phyloP scores from a whole-genome alignment of 2,888 invertebrate genomes.

The Onthophagus sagittarius region DNA sequence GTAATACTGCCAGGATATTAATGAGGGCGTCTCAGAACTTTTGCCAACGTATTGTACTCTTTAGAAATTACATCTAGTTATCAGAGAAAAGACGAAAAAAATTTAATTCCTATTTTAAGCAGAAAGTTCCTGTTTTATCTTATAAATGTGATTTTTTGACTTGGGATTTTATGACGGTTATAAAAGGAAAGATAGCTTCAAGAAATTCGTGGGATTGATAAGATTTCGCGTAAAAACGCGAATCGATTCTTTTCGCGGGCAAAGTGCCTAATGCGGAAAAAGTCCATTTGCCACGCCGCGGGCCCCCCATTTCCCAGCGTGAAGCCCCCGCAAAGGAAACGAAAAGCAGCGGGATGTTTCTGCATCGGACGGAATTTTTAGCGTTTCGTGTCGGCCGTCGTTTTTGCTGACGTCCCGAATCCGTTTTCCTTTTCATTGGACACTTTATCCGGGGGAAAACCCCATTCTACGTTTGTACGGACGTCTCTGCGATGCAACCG shows the following conservation, averaged over 20 bases:
- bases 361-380: background rate
- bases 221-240: background rate
- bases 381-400: conserved; percentile 2
- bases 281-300: background rate
- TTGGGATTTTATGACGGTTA: background rate
- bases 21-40: background rate
- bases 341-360: background rate
- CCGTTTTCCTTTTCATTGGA: conserved; percentile 12
- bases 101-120: background rate
- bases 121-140: too few species aligned
- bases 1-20: conserved; percentile 10
- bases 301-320: background rate
- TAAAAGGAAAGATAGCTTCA: background rate
- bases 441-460: conserved; percentile 5
- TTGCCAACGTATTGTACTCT: background rate
- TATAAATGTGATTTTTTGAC: background rate
- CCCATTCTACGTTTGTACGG: background rate
- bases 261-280: background rate
- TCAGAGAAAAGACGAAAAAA: background rate
- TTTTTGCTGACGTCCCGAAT: conserved; percentile 5
- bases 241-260: background rate
- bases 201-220: background rate
- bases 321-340: background rate
- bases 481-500: background rate
- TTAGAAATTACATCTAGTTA: background rate